Conservation (phyloP, 2,113 vertebrate species). For the Hiodon tergisus region DNA sequence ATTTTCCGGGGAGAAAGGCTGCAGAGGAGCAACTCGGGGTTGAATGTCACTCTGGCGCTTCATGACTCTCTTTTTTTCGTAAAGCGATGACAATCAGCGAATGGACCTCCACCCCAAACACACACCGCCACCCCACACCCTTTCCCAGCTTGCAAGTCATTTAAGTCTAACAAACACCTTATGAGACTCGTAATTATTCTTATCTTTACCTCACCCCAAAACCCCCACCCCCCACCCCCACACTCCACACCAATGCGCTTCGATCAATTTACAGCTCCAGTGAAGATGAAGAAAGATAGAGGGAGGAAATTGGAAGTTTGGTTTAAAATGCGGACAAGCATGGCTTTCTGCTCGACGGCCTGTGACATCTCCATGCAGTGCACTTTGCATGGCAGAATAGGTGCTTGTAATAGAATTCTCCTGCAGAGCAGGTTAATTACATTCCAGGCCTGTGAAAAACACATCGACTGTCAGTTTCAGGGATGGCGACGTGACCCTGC, state of each 20-base stretch:
- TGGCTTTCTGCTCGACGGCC: conserved; percentile 84
- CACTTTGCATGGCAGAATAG: conserved; percentile 91
- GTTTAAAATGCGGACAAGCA: conserved; percentile 90
- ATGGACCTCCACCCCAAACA: background rate
- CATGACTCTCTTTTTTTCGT: conserved; percentile 37
- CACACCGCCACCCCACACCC: conserved; percentile 12
- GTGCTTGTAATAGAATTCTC: conserved; percentile 93
- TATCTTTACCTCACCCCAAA: conserved; percentile 36
- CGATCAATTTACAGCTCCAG: conserved; percentile 83
- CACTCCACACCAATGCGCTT: conserved; percentile 55
- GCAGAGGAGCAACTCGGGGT: conserved; percentile 37
- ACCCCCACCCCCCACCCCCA: conserved; percentile 29
- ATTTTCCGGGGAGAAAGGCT: conserved; percentile 39
- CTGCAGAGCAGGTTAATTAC: conserved; percentile 93
- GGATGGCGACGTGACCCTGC: conserved; percentile 65
- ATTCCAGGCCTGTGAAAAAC: conserved; percentile 72
- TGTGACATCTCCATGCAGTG: conserved; percentile 86
- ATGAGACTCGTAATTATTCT: conserved; percentile 53
- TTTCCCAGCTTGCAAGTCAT: conserved; percentile 43
- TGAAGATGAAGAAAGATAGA: conserved; percentile 71
- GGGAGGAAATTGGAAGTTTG: conserved; percentile 66
- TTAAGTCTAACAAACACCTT: conserved; percentile 58
- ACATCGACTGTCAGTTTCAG: conserved; percentile 69
- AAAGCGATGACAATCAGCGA: conserved; percentile 28
- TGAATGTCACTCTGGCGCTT: conserved; percentile 44